Evolutionary conservation across 2,797 vertebrate species (phyloP).

Genomic region (Macropodus opercularis): DNA sequence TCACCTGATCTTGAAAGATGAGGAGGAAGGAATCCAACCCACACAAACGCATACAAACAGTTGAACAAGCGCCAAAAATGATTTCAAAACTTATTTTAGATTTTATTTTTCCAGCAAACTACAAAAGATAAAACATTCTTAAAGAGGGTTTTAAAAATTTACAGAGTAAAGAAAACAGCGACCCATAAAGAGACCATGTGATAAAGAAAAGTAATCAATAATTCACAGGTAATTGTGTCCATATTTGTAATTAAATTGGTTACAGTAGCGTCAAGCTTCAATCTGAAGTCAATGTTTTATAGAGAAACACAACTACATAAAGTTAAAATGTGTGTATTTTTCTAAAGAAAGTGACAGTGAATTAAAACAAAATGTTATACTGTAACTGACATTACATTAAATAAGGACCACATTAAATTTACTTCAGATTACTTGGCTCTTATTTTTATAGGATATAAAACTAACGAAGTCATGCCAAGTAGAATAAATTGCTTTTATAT

Average conservation of each 20-base stretch:
- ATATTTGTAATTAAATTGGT: background rate
- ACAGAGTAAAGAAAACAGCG: too few relatives aligned
- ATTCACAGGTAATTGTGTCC: background rate
- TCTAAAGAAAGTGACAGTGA: background rate
- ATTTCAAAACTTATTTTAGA: too few relatives aligned
- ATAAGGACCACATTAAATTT: background rate
- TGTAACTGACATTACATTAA: background rate
- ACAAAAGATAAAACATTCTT: too few relatives aligned
- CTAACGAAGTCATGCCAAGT: background rate
- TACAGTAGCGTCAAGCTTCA: background rate
- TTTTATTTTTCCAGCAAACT: too few relatives aligned
- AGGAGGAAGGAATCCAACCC: slow-evolving; percentile 15
- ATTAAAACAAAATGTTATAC: background rate
- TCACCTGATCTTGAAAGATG: slow-evolving; percentile 81
- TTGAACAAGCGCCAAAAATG: background rate
- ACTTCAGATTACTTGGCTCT: slow-evolving; percentile 1
- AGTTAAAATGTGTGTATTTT: background rate
- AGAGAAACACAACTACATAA: too few relatives aligned
- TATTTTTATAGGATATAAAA: slow-evolving; percentile 11
- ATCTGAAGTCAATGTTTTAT: background rate
- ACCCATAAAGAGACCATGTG: too few relatives aligned
- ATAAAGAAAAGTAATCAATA: too few relatives aligned
- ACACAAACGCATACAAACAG: slow-evolving; percentile 17
- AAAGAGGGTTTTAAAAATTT: too few relatives aligned
- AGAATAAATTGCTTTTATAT: slow-evolving; percentile 6